These are phyloP conservation scores for Symphodus melops DNA, from an alignment of 2,113 vertebrate species.

Conservation along the genomic window DNA sequence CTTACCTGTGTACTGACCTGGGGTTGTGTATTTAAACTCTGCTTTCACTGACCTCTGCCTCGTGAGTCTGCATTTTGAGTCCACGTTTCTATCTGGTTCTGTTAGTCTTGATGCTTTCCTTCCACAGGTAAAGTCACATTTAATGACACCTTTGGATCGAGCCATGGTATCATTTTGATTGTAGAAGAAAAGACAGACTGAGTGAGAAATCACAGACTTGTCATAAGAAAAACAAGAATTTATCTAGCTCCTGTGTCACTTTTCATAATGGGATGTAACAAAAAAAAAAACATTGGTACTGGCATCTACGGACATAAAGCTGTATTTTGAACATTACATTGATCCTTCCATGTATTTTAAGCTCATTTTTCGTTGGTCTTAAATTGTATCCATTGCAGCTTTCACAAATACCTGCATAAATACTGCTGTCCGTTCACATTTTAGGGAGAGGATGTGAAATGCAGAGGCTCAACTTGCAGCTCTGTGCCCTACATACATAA, in stretches of 20 bases:
- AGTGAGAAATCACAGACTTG: conserved; percentile 33
- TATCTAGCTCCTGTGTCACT: neutral
- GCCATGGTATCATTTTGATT: conserved; percentile 52
- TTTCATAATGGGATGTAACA: conserved; percentile 5
- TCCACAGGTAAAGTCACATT: conserved; percentile 30
- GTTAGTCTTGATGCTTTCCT: neutral
- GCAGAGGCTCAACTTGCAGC: conserved; percentile 6
- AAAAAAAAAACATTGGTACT: neutral
- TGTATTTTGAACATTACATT: neutral
- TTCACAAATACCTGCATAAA: conserved; percentile 2
- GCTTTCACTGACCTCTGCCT: too few relatives aligned
- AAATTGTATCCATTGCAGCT: neutral
- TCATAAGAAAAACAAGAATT: conserved; percentile 11
- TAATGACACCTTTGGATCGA: conserved; percentile 51
- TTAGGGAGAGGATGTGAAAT: conserved; percentile 33
- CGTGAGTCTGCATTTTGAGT: too few relatives aligned
- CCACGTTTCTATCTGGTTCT: too few relatives aligned
- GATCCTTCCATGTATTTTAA: neutral
- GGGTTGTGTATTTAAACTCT: too few relatives aligned
- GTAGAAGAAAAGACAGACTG: neutral
- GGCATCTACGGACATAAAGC: conserved; percentile 4
- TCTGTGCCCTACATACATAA: conserved; percentile 23
- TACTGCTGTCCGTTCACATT: conserved; percentile 12
- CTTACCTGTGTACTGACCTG: too few relatives aligned
- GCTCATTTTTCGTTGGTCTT: neutral